Conservation (phyloP, 2,113 vertebrate species). For the Numida meleagris region DNA sequence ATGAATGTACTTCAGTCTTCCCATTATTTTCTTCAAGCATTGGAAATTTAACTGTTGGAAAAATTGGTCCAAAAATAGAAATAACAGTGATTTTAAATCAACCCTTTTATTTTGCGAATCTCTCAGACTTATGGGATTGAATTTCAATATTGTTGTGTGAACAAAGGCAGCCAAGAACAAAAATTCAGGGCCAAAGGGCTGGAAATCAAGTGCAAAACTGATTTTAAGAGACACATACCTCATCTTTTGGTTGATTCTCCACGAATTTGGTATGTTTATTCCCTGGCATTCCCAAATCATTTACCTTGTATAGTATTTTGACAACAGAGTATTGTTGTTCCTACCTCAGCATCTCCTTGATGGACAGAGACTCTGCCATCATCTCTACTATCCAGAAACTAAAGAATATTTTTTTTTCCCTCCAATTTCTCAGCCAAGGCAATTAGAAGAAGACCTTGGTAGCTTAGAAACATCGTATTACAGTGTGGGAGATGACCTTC, state of each 20-base stretch:
- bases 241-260: background rate
- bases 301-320: background rate
- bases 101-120: background rate
- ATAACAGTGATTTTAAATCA: background rate
- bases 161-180: background rate
- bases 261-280: background rate
- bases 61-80: background rate
- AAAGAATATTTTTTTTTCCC: background rate
- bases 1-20: background rate
- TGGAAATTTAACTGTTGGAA: background rate
- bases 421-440: background rate
- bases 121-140: background rate
- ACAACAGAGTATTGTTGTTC: background rate
- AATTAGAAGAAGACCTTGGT: background rate
- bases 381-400: background rate
- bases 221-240: background rate
- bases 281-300: background rate
- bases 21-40: background rate
- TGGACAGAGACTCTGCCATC: background rate
- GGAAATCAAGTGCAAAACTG: background rate
- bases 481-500: background rate
- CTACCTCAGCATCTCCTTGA: background rate
- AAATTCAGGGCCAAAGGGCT: background rate
- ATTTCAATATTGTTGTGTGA: slow-evolving; percentile 2
- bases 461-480: background rate